phyloP scores from a whole-genome alignment of 2,888 invertebrate species.

The Chamaedrilus cognettii region DNA sequence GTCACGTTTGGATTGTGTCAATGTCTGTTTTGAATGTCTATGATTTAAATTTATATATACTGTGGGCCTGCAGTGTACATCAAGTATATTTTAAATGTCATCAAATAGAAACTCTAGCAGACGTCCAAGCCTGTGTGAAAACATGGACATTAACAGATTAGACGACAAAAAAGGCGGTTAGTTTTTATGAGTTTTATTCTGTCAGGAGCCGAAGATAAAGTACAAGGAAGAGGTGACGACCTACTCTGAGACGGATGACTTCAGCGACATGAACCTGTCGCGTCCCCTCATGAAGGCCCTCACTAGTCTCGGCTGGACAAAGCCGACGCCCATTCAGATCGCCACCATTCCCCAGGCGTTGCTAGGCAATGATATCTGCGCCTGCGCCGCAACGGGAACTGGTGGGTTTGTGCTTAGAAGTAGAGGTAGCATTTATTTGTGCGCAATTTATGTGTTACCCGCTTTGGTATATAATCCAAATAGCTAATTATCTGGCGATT shows the following conservation, averaged over 20 bases:
- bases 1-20: neutral
- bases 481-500: no score
- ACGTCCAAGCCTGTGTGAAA: no score
- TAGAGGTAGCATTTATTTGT: neutral
- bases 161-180: no score
- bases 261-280: conserved; percentile 88
- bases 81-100: conserved; percentile 3
- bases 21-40: neutral
- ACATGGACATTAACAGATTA: no score
- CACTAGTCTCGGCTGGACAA: conserved; percentile 81
- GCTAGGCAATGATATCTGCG: conserved; percentile 92
- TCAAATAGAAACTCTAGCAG: neutral
- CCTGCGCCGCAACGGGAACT: conserved; percentile 95
- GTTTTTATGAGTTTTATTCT: no score
- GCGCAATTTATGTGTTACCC: no score
- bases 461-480: no score
- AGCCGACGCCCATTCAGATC: conserved; percentile 96
- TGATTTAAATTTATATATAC: neutral
- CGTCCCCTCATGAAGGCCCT: conserved; percentile 90
- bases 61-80: neutral
- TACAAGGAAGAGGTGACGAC: conserved; percentile 52
- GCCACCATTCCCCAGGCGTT: conserved; percentile 93
- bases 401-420: conserved; percentile 46
- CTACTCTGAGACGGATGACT: conserved; percentile 47
- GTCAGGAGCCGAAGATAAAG: conserved; percentile 43